These are phyloP conservation scores for Spicauda simplicius DNA, from an alignment of 2,888 invertebrate genomes.

Conservation along the genomic window DNA sequence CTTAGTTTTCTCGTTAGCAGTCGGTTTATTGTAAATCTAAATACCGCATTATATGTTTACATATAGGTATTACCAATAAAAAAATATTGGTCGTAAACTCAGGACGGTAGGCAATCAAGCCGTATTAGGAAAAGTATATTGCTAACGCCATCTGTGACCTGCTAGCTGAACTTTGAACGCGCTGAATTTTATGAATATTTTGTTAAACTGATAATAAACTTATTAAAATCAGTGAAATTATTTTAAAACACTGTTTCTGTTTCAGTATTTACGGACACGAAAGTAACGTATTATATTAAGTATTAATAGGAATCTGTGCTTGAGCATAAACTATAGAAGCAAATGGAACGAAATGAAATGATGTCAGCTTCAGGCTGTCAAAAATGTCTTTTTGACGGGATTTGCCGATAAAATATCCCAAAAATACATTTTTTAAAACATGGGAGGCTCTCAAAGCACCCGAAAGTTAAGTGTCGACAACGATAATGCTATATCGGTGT, in stretches of 20 bases:
- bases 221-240: too few species aligned
- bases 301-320: not conserved
- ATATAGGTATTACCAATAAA: too few species aligned
- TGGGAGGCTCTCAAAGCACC: slow-evolving; percentile 86
- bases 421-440: slow-evolving; percentile 67
- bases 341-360: slow-evolving; percentile 10
- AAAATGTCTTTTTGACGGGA: slow-evolving; percentile 74
- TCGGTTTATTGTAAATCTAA: too few species aligned
- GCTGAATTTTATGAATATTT: too few species aligned
- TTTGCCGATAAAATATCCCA: slow-evolving; percentile 70
- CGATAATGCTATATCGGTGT: slow-evolving; percentile 79
- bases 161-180: not conserved
- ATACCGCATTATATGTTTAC: too few species aligned
- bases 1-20: too few species aligned
- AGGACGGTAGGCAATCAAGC: not conserved
- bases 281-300: not conserved
- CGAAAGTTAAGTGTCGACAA: slow-evolving; percentile 79
- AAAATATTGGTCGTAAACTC: too few species aligned
- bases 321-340: slow-evolving; percentile 1
- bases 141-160: not conserved
- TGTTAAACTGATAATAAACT: too few species aligned
- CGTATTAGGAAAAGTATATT: not conserved
- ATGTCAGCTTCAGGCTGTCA: slow-evolving; percentile 8
- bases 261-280: too few species aligned
- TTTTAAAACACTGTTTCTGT: too few species aligned